Conservation (phyloP, 2,113 vertebrate species). For the Malurus alboscapulatus region DNA sequence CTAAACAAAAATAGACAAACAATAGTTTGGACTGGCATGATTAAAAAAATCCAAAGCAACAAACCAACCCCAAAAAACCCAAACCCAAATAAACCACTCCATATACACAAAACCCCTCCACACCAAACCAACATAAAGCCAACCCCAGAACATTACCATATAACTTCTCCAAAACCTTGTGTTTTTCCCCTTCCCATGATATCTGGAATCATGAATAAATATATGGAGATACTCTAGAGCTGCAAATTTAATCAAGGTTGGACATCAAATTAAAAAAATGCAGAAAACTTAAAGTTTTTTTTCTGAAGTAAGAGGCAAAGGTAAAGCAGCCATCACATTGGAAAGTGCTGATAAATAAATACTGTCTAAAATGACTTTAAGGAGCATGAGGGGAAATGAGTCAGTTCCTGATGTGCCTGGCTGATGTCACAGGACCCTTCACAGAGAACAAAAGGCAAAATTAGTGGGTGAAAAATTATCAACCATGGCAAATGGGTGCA, state of each 20-base stretch:
- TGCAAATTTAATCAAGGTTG: not conserved
- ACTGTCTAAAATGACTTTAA: not conserved
- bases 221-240: not conserved
- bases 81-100: not conserved
- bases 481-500: not conserved
- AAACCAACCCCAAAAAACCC: not conserved
- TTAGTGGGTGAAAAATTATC: not conserved
- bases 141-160: not conserved
- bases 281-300: not conserved
- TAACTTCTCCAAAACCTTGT: not conserved
- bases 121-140: not conserved
- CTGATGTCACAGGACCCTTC: not conserved
- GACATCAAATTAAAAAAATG: not conserved
- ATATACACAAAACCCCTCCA: accelerated
- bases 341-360: not conserved
- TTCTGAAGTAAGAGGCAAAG: not conserved
- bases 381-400: not conserved
- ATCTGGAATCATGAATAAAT: not conserved
- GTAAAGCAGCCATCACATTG: not conserved
- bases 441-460: not conserved
- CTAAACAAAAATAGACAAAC: not conserved
- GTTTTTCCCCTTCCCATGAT: not conserved
- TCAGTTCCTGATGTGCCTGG: not conserved
- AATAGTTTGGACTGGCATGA: not conserved
- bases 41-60: not conserved